Percentiles rank a stretch among this genome's conserved stretches.
Evolutionary conservation across 2,888 invertebrate genomes (phyloP).

Genomic region (Panopea generosa): DNA sequence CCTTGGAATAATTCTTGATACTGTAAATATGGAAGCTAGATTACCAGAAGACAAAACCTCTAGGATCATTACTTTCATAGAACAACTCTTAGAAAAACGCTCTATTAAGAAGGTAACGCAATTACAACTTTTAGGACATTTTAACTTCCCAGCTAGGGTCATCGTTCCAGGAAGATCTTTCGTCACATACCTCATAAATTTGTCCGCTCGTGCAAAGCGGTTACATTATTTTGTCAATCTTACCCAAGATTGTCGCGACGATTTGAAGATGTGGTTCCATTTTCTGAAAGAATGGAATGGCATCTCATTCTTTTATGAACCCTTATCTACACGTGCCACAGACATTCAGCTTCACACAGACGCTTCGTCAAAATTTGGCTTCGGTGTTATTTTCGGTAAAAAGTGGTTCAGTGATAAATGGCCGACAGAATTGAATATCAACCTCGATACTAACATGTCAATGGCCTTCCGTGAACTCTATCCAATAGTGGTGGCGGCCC

Average conservation of each 20-base stretch:
- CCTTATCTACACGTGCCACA: conserved; percentile 9
- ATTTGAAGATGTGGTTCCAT: conserved; percentile 37
- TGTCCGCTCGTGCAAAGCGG: conserved; percentile 23
- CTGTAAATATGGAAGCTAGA: conserved; percentile 38
- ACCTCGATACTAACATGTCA: no score
- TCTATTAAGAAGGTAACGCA: conserved; percentile 21
- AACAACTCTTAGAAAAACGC: neutral
- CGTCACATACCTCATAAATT: conserved; percentile 26
- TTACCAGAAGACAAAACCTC: conserved; percentile 40
- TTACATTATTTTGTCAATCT: conserved; percentile 34
- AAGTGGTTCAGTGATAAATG: conserved; percentile 41
- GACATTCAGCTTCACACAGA: conserved; percentile 42
- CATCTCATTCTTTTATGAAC: no score
- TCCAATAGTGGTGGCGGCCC: no score
- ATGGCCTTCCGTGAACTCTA: no score
- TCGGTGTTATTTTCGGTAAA: conserved; percentile 16
- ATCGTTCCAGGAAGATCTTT: conserved; percentile 34
- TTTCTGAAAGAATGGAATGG: conserved; percentile 48
- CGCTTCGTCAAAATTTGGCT: conserved; percentile 7
- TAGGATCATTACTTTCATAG: conserved; percentile 20
- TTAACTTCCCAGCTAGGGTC: conserved; percentile 27
- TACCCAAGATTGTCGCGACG: conserved; percentile 17
- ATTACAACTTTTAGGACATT: conserved; percentile 20
- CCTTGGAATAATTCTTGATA: conserved; percentile 55
- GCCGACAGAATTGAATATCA: conserved; percentile 12